Evolutionary conservation across 2,113 vertebrate species (phyloP), one percentile per base, ranked within the genome.

Genomic region (Trichechus manatus): DNA sequence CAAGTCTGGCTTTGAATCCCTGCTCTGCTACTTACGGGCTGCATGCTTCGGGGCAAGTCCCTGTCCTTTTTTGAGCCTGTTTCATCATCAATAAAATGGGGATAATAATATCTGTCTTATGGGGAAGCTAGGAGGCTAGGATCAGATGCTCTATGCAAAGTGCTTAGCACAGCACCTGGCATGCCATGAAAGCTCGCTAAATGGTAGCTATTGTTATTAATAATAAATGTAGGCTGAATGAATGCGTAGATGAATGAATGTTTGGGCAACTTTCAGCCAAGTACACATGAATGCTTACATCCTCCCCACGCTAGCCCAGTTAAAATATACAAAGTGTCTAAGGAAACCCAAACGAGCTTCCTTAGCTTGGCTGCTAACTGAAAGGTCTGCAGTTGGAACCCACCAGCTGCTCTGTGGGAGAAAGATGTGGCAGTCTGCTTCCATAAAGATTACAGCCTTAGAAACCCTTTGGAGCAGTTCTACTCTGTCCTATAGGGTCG

Each of bases 191-290:
- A 59, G 68, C 11, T 59, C 64, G 5, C 83, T 77, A 39, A 85
- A 81, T 77, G 79, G 83, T 39, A 77, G 94, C 92, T 66, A 23
- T 93, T 93, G 84, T 78, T 95, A 78, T 97, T 85, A 97, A 94
- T 97, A 96, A 97, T 92, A 92, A 80, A 96, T 93, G 87, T 7
- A 44, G 95, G 80, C 84, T 74, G 89, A 80, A 92, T 36, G 91
- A 89, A 87, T 23, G 44, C 75, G 27, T 17, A 87, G 83, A 84
- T 81, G 96, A 93, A 93, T 68, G 79, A 42, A 79, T 44, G 80
- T 79, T 89, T 91, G 81, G 31, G 95, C 36, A 79, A 50, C 74
- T n/a, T 93, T 79, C 88, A 68, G 66, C 88, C 93, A 44, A 93
- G 93, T 36, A 50, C 36, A 10, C 44, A 47, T 20, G 36, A 50